Conservation (phyloP, 2,888 invertebrate genomes). For the Baccha elongata region DNA sequence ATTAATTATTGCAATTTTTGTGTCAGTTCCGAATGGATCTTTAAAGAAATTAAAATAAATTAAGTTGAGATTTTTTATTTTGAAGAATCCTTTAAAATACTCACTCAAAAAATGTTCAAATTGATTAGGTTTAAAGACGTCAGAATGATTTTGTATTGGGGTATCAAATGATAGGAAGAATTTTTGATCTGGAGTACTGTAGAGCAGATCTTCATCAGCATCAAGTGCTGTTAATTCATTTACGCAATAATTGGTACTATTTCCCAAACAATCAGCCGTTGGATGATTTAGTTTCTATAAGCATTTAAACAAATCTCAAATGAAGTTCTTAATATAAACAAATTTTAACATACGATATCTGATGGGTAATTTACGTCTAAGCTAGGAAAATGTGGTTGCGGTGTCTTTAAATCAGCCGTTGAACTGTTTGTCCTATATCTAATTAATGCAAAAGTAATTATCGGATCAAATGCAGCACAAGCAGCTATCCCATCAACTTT, state of each 20-base stretch:
- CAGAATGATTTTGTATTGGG: conserved; percentile 69
- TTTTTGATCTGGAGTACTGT: conserved; percentile 73
- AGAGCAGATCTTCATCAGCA: conserved; percentile 63
- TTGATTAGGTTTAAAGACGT: conserved; percentile 58
- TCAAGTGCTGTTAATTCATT: conserved; percentile 64
- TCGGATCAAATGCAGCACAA: conserved; percentile 58
- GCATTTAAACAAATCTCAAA: background rate
- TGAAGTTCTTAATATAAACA: too few species aligned
- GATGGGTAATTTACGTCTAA: conserved; percentile 49
- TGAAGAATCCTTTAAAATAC: conserved; percentile 72
- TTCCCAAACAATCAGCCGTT: conserved; percentile 71
- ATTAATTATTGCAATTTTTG: conserved; percentile 84
- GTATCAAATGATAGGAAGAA: conserved; percentile 75
- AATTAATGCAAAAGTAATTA: conserved; percentile 76
- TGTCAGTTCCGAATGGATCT: conserved; percentile 74
- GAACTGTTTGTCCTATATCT: conserved; percentile 67
- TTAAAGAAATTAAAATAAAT: background rate
- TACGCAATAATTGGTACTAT: conserved; percentile 65
- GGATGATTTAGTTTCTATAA: conserved; percentile 75
- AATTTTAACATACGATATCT: conserved; percentile 2
- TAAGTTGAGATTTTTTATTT: background rate
- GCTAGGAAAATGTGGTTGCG: conserved; percentile 55
- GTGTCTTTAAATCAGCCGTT: background rate
- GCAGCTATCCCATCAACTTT: conserved; percentile 74
- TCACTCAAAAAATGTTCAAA: conserved; percentile 77